Evolutionary conservation across 2,797 vertebrate genomes (phyloP), one percentile per base, ranked within the genome.

Genomic region (Gymnothorax javanicus): DNA sequence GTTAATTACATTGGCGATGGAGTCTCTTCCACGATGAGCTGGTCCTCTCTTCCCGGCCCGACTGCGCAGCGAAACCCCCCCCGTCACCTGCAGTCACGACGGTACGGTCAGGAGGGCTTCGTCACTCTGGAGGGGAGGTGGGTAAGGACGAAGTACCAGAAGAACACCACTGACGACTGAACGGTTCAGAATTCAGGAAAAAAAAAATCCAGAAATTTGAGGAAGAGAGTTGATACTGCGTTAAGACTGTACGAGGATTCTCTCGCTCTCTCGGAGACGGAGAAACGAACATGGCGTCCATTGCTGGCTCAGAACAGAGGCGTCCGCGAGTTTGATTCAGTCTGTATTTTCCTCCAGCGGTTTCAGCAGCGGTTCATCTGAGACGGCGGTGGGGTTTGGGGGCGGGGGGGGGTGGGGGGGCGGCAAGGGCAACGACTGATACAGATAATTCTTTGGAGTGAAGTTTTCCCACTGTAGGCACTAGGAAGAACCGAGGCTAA

Each of bases 381-480:
- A 7, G 75, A n/a, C 9, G 52, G 75, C 17, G 11, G 75, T 17
- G 3, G 13, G 13, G 17, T 43, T 20, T 15, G 90, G 94, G 94
- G 94, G 90, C 92, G 89, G 94, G 95, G 91, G 89, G 89, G 92
- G 86, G 87, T 90, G 94, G 94, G 95, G 90, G 93, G 90, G 89
- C 92, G 91, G 89, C 88, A 91, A 95, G 96, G 95, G 95, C 93
- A 95, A 93, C 94, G 95, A 95, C 91, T 94, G 92, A 96, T 96
- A 92, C 95, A 97, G 95, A 95, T 97, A 96, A 96, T 96, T 99
- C 98, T 99, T 99, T 99, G 97, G 98, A 98, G 97, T 96, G 95
- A 97, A 97, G 95, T 96, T 96, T 97, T 98, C 97, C 96, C 95
- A 94, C 94, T 96, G 95, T 98, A 99, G 98, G 98, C 98, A 99